These are phyloP conservation scores for Drosophila ercepeae DNA, from an alignment of 1,140 invertebrate species.

Conservation along the genomic window DNA sequence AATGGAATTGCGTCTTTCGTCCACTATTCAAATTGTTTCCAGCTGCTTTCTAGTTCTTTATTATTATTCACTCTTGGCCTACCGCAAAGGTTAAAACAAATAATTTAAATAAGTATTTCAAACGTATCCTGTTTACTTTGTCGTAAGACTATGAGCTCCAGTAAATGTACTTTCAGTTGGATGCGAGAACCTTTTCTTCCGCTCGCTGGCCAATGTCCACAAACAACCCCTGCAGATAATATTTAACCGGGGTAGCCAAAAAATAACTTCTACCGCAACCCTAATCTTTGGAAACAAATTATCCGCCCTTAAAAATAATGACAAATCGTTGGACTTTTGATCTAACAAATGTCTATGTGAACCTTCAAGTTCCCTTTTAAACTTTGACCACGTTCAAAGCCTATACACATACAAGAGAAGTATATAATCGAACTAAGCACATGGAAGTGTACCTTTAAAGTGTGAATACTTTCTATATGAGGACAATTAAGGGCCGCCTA, in stretches of 20 bases:
- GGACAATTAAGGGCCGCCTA: no score
- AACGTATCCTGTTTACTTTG: not conserved
- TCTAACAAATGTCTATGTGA: not conserved
- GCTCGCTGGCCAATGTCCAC: not conserved
- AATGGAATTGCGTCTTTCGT: constrained; percentile 61
- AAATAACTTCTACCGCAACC: not conserved
- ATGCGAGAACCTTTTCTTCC: not conserved
- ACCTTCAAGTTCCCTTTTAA: not conserved
- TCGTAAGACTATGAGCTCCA: not conserved
- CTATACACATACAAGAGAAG: no score
- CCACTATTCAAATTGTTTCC: constrained; percentile 61
- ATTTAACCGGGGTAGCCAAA: not conserved
- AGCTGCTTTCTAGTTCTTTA: constrained; percentile 35
- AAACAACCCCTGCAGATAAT: not conserved
- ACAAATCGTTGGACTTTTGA: not conserved
- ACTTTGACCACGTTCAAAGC: no score
- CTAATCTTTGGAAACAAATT: constrained; percentile 13
- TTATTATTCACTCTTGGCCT: not conserved
- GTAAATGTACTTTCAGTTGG: not conserved
- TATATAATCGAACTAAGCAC: no score
- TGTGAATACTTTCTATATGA: no score
- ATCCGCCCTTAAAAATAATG: not conserved
- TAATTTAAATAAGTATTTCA: constrained; percentile 45
- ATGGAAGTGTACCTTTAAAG: no score
- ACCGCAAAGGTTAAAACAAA: not conserved